Conservation (phyloP, 1,140 invertebrate genomes). For the Eciton burchellii region DNA sequence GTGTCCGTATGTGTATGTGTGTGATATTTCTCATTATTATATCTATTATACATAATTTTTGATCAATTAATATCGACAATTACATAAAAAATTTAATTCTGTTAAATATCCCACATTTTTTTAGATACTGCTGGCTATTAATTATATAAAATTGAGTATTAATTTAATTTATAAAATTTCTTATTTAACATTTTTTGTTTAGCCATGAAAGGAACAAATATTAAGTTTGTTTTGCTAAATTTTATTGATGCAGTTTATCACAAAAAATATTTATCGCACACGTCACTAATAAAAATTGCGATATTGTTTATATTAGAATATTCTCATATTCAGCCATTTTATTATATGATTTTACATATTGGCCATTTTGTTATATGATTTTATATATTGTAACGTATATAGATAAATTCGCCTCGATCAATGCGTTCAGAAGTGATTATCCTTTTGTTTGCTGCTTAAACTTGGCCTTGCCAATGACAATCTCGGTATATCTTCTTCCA, state of each 20-base stretch:
- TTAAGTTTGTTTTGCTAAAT: slow-evolving; percentile 12
- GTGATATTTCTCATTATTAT: slow-evolving; percentile 16
- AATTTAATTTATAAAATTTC: too few species aligned
- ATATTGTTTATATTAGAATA: slow-evolving; percentile 9
- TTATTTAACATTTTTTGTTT: background rate
- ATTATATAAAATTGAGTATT: too few species aligned
- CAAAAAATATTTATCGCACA: too few species aligned
- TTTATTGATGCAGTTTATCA: slow-evolving; percentile 9
- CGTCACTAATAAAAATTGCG: background rate
- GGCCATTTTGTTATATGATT: background rate
- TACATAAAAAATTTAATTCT: too few species aligned
- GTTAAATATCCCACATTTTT: too few species aligned
- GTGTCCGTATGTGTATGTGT: too few species aligned
- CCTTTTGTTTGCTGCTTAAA: background rate
- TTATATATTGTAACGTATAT: background rate
- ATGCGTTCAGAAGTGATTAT: background rate
- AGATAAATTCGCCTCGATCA: background rate
- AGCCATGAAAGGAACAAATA: background rate
- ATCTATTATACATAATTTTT: slow-evolving; percentile 12
- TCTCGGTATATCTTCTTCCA: slow-evolving; percentile 65
- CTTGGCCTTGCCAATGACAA: slow-evolving; percentile 34
- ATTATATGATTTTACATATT: background rate
- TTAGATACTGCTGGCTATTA: too few species aligned
- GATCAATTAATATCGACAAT: slow-evolving; percentile 7
- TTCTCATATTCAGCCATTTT: too few species aligned